phyloP scores from a whole-genome alignment of 64 coral and sea anemone genomes.

The Stichodactyla mertensii region DNA sequence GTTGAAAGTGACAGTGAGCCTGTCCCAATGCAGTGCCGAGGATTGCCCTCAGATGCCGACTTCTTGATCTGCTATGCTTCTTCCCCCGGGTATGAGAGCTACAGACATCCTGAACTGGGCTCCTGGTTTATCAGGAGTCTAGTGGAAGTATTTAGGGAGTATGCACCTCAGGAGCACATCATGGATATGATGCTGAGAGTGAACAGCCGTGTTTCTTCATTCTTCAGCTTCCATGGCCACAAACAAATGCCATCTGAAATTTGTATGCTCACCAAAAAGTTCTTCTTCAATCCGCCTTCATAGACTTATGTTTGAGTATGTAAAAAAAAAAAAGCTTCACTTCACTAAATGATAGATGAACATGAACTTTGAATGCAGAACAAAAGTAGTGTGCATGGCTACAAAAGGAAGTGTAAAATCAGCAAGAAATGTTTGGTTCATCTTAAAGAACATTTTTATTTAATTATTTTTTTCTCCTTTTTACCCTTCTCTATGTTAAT shows the following conservation, averaged over 20 bases:
- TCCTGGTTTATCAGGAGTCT: constrained; percentile 57
- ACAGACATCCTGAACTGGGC: constrained; percentile 31
- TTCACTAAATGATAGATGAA: neutral
- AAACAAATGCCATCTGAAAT: constrained; percentile 78
- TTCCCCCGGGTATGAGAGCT: constrained; percentile 51
- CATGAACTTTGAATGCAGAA: no score
- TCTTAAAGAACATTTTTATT: no score
- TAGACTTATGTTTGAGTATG: neutral
- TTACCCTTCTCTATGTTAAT: no score
- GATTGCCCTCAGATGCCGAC: constrained; percentile 65
- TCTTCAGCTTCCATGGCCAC: constrained; percentile 23
- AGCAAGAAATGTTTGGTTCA: no score
- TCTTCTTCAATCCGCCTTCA: constrained; percentile 40
- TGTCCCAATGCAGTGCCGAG: constrained; percentile 24
- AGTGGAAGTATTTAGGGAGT: constrained; percentile 42
- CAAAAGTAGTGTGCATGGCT: no score
- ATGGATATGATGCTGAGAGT: constrained; percentile 85
- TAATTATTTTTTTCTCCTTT: no score
- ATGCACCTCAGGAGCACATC: constrained; percentile 41
- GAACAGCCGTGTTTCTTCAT: constrained; percentile 40
- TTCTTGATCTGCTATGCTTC: constrained; percentile 77
- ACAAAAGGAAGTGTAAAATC: no score
- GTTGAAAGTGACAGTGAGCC: constrained; percentile 71
- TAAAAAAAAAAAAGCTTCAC: neutral
- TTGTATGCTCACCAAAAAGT: constrained; percentile 70